Conservation (phyloP, 2,888 invertebrate species). For the Phytoseiulus persimilis region DNA sequence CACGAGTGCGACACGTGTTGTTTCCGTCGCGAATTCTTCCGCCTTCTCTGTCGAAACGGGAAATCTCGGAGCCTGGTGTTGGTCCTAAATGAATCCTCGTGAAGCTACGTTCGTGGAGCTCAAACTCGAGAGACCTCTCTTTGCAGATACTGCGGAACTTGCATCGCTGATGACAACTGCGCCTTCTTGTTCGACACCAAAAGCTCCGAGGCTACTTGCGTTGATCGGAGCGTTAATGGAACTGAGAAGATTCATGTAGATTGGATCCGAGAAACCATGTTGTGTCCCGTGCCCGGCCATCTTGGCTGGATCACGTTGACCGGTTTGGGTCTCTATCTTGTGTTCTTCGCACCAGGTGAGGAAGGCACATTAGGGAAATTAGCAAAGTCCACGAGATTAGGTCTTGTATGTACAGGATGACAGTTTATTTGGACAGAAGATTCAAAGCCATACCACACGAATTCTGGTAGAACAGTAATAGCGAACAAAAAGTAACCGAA, state of each 20-base stretch:
- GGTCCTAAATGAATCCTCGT: no score
- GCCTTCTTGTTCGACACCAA: not conserved
- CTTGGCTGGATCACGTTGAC: constrained; percentile 51
- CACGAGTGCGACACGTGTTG: no score
- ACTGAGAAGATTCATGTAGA: not conserved
- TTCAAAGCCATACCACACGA: not conserved
- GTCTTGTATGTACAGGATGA: not conserved
- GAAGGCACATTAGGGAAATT: not conserved
- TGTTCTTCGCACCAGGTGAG: constrained; percentile 53
- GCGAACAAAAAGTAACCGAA: constrained; percentile 21
- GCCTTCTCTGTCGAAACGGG: no score
- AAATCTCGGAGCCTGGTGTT: no score
- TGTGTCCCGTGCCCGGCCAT: constrained; percentile 6
- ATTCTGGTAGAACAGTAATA: not conserved
- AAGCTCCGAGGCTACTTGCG: not conserved
- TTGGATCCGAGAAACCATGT: constrained; percentile 24
- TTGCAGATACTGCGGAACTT: not conserved
- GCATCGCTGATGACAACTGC: not conserved
- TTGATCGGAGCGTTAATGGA: not conserved
- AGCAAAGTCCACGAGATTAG: constrained; percentile 35
- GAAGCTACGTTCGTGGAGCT: no score
- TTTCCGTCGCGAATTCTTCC: no score
- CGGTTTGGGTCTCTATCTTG: constrained; percentile 52
- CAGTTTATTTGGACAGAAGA: not conserved
- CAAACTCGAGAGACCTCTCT: not conserved